A percentile compares a stretch with the other conserved stretches of the same genome.
These are phyloP conservation scores for Atta texana DNA, from an alignment of 1,140 invertebrate species.

Conservation along the genomic window DNA sequence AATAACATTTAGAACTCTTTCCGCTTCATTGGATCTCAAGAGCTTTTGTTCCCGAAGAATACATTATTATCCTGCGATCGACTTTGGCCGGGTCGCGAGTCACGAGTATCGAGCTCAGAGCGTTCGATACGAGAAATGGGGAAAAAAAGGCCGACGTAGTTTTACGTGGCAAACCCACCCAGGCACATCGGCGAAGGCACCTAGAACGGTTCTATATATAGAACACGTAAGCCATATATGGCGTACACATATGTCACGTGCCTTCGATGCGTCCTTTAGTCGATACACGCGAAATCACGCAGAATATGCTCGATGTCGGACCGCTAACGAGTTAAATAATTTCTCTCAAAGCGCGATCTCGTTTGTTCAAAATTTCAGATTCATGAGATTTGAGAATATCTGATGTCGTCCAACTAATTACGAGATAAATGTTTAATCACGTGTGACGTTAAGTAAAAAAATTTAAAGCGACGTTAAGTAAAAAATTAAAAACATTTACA, in stretches of 20 bases:
- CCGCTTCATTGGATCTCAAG: not conserved
- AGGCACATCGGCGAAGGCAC: not conserved
- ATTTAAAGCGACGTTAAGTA: not conserved
- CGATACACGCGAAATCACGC: conserved; percentile 42
- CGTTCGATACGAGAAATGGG: conserved; percentile 55
- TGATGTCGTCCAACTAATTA: not conserved
- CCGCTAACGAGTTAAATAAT: not conserved
- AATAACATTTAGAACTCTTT: conserved; percentile 18
- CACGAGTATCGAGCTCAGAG: conserved; percentile 11
- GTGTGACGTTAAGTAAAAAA: not conserved
- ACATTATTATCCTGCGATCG: conserved; percentile 34
- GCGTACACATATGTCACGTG: conserved; percentile 27
- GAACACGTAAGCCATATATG: not conserved
- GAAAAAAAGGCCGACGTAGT: conserved; percentile 49
- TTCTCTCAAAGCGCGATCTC: not conserved
- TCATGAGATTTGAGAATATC: not conserved
- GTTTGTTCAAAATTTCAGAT: not conserved
- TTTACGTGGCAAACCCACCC: conserved; percentile 33
- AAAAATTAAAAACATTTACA: not conserved
- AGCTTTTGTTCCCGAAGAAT: not conserved
- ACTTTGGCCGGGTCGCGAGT: conserved; percentile 14
- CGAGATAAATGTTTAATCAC: not conserved
- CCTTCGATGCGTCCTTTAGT: conserved; percentile 26
- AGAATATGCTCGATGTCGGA: conserved; percentile 24
- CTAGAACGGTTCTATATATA: conserved; percentile 16